phyloP scores from a whole-genome alignment of 2,888 invertebrate species.

The Callosobruchus maculatus region DNA sequence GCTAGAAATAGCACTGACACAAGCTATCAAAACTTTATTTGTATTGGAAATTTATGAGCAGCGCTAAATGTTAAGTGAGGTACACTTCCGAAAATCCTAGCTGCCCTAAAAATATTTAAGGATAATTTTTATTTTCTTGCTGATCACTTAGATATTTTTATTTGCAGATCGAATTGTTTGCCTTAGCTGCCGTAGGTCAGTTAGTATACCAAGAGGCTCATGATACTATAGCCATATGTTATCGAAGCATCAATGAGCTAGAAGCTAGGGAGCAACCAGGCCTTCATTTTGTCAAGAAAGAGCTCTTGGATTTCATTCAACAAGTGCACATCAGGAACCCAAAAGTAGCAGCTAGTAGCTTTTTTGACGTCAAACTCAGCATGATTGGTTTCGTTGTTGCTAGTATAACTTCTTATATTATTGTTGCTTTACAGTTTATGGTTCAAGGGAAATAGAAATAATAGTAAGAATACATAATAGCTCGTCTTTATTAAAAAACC shows the following conservation, averaged over 20 bases:
- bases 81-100: too few relatives aligned
- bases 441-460: neutral
- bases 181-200: neutral
- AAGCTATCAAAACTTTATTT: too few relatives aligned
- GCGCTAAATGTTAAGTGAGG: too few relatives aligned
- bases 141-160: neutral
- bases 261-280: neutral
- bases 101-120: too few relatives aligned
- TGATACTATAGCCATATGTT: neutral
- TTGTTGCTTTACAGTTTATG: neutral
- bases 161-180: neutral
- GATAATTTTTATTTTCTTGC: too few relatives aligned
- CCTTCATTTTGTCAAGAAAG: neutral
- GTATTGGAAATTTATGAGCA: too few relatives aligned
- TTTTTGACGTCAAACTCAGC: neutral
- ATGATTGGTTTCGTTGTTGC: neutral
- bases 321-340: neutral
- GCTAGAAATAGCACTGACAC: too few relatives aligned
- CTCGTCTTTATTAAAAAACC: too few relatives aligned
- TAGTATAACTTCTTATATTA: neutral
- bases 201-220: neutral
- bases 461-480: too few relatives aligned
- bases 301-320: neutral
- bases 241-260: neutral
- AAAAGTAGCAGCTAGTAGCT: neutral